A percentile compares a stretch with the other conserved stretches of the same genome.
phyloP scores from a whole-genome alignment of 1,140 invertebrate species.

The Ditylenchus dipsaci region DNA sequence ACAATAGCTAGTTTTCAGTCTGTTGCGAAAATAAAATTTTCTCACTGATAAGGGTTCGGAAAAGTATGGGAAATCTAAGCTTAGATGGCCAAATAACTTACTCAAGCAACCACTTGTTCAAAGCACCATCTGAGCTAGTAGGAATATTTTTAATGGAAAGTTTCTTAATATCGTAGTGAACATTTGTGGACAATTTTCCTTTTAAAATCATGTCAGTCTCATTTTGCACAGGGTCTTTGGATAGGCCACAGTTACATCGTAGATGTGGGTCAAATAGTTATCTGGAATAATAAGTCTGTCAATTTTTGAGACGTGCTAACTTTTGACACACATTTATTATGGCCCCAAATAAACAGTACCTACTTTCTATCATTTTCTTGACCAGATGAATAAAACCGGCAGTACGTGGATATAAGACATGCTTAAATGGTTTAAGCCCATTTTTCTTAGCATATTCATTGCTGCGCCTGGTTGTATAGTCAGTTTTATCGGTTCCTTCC shows the following conservation, averaged over 20 bases:
- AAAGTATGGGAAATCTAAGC: too few species aligned
- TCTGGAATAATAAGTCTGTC: slow-evolving; percentile 49
- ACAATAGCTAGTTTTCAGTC: too few species aligned
- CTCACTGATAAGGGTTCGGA: too few species aligned
- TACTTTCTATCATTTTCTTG: slow-evolving; percentile 53
- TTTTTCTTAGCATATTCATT: slow-evolving; percentile 50
- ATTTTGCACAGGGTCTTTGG: slow-evolving; percentile 64
- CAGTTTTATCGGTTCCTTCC: slow-evolving; percentile 79
- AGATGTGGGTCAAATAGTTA: slow-evolving; percentile 69
- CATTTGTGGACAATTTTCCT: slow-evolving; percentile 41
- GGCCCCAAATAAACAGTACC: too few species aligned
- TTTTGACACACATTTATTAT: too few species aligned
- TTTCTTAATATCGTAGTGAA: slow-evolving; percentile 51
- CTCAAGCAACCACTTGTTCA: slow-evolving; percentile 48
- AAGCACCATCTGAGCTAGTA: slow-evolving; percentile 30
- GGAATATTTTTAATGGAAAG: slow-evolving; percentile 45
- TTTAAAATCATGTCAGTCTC: slow-evolving; percentile 51
- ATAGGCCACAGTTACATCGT: slow-evolving; percentile 76
- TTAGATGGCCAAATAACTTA: too few species aligned
- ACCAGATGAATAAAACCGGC: slow-evolving; percentile 54
- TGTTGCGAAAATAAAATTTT: too few species aligned
- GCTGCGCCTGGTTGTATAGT: slow-evolving; percentile 60
- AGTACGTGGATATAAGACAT: slow-evolving; percentile 54
- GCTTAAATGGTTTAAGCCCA: slow-evolving; percentile 43
- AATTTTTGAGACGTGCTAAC: too few species aligned